A percentile compares a stretch with the other conserved stretches of the same genome.
phyloP scores from a whole-genome alignment of 1,140 invertebrate species.

The Pogonomyrmex barbatus region DNA sequence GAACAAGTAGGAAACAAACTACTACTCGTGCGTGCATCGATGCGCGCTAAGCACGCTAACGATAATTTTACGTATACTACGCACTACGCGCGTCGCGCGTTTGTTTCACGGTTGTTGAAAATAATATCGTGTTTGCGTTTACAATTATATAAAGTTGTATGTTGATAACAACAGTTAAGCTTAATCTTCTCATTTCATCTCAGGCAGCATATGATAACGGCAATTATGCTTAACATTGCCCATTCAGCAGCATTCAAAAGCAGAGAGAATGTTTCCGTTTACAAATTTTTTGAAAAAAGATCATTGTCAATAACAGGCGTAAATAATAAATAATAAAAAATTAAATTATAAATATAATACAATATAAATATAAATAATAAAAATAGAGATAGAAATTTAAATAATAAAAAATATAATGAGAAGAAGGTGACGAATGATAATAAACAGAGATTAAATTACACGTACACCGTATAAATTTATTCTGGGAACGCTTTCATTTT shows the following conservation, averaged over 20 bases:
- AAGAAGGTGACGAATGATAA: not conserved
- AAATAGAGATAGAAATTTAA: no score
- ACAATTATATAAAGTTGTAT: not conserved
- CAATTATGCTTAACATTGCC: not conserved
- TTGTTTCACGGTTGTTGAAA: not conserved
- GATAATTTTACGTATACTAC: slow-evolving; percentile 31
- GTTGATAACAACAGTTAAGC: not conserved
- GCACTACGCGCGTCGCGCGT: not conserved
- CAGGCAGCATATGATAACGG: not conserved
- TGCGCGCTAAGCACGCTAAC: slow-evolving; percentile 30
- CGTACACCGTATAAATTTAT: no score
- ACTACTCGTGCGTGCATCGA: slow-evolving; percentile 40
- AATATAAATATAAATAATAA: not conserved
- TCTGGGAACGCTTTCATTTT: not conserved
- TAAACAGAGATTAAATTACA: not conserved
- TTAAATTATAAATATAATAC: not conserved
- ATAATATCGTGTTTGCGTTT: slow-evolving; percentile 1
- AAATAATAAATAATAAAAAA: not conserved
- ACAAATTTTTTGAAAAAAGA: not conserved
- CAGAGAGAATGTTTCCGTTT: not conserved
- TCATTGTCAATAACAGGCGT: not conserved
- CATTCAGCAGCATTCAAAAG: not conserved
- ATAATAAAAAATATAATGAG: no score
- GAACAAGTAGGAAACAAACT: slow-evolving; percentile 41
- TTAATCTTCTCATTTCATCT: slow-evolving; percentile 20